Evolutionary conservation across 2,797 vertebrate genomes (phyloP).

Genomic region (Chloroceryle inda): DNA sequence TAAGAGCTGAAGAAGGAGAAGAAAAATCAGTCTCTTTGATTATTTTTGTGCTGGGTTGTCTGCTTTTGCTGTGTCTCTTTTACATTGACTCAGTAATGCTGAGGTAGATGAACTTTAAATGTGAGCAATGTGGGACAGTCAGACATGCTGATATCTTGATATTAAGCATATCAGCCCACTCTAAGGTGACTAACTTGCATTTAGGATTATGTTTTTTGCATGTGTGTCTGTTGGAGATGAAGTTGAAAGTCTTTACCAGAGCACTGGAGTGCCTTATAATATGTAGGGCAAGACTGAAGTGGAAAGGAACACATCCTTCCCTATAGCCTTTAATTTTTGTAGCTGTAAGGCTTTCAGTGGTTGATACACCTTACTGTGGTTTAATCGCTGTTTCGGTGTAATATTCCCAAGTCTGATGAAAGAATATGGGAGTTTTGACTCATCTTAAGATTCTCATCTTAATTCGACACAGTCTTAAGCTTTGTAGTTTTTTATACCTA

Average conservation of each 20-base stretch:
- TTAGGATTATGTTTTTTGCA: background rate
- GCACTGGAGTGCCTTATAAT: background rate
- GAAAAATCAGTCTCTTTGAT: background rate
- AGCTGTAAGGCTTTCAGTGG: background rate
- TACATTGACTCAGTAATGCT: background rate
- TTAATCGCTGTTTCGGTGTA: background rate
- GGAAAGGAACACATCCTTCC: background rate
- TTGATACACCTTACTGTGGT: background rate
- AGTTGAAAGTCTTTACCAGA: background rate
- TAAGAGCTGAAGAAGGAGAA: background rate
- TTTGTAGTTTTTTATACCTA: background rate
- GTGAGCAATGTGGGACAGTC: background rate
- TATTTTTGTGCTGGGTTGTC: background rate
- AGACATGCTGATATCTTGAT: background rate
- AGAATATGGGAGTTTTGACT: background rate
- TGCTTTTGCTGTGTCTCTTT: background rate
- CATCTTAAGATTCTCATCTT: background rate
- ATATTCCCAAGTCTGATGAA: background rate
- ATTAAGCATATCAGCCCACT: background rate
- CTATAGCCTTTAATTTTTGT: accelerated
- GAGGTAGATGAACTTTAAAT: background rate
- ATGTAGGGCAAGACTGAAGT: background rate
- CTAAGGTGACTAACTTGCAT: background rate
- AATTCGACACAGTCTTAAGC: background rate
- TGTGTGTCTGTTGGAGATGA: background rate